A percentile compares a stretch with the other conserved stretches of the same genome.
phyloP scores from a whole-genome alignment of 2,888 invertebrate genomes.

The Salticus scenicus region DNA sequence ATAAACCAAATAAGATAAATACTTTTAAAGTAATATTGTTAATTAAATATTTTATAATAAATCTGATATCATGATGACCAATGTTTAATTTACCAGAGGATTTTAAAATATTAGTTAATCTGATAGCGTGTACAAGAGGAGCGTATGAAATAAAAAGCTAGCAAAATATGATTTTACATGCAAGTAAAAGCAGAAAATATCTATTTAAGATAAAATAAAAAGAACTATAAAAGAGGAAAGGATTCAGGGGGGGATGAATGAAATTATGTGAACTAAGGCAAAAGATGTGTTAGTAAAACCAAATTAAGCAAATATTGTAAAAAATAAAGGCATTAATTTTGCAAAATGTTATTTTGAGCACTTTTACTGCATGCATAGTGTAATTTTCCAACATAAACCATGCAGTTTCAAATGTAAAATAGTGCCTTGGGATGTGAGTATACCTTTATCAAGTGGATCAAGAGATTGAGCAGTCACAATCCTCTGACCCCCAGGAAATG shows the following conservation, averaged over 20 bases:
- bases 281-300: background rate
- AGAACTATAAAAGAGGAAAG: background rate
- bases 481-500: slow-evolving; percentile 71
- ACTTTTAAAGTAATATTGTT: too few species aligned
- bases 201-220: background rate
- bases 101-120: too few species aligned
- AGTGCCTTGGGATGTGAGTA: slow-evolving; percentile 42
- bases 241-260: too few species aligned
- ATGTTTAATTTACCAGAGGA: too few species aligned
- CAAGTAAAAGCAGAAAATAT: too few species aligned
- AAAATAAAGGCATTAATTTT: background rate
- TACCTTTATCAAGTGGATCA: slow-evolving; percentile 72
- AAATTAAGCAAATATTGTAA: background rate
- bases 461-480: slow-evolving; percentile 73
- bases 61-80: too few species aligned
- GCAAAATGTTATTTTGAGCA: slow-evolving; percentile 34
- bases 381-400: slow-evolving; percentile 48
- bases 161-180: too few species aligned
- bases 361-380: slow-evolving; percentile 63
- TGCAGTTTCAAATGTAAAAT: slow-evolving; percentile 46
- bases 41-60: too few species aligned
- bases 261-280: background rate
- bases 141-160: too few species aligned
- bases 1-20: too few species aligned
- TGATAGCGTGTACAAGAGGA: too few species aligned